Conservation (phyloP, 2,113 vertebrate species). For the Rhinolophus ferrumequinum region DNA sequence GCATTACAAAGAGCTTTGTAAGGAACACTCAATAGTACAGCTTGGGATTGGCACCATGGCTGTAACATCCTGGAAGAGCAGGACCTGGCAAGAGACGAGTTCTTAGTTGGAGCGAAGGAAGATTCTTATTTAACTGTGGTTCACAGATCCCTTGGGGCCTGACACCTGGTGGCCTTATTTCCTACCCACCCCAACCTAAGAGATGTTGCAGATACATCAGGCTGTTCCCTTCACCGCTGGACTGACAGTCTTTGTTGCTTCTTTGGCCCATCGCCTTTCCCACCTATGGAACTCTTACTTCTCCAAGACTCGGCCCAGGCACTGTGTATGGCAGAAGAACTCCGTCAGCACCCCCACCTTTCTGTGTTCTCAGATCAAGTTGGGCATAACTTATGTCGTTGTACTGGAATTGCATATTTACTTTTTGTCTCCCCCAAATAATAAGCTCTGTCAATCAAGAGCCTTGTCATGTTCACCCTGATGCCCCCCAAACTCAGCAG, state of each 20-base stretch:
- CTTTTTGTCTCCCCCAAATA: background rate
- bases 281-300: background rate
- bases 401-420: background rate
- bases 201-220: background rate
- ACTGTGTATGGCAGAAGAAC: background rate
- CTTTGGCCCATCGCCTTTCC: background rate
- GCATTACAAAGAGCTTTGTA: background rate
- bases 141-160: background rate
- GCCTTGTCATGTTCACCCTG: background rate
- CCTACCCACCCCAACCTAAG: background rate
- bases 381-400: background rate
- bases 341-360: rapidly evolving
- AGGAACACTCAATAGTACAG: background rate
- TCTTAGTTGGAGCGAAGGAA: slow-evolving; percentile 1
- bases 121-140: background rate
- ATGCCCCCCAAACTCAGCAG: background rate
- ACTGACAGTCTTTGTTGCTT: background rate
- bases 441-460: background rate
- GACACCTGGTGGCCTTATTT: background rate
- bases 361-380: background rate
- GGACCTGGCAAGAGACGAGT: background rate
- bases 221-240: background rate
- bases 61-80: background rate
- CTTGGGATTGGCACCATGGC: background rate
- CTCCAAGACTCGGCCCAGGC: background rate